Base-by-base conservation (phyloP, 2,113 vertebrate species). In the Capra hircus region DNA sequence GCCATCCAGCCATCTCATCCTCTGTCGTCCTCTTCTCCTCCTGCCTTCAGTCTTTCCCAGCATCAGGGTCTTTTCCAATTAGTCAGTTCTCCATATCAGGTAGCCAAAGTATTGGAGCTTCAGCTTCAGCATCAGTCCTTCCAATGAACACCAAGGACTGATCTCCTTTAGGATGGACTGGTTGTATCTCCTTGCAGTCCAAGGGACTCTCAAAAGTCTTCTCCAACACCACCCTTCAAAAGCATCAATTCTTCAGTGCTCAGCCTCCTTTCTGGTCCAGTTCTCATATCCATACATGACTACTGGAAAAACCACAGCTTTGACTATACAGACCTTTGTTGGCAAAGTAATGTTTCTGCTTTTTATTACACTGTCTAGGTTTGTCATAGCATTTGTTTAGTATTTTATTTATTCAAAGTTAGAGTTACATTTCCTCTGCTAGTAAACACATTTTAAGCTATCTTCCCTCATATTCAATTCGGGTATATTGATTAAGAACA, bases 391-490 rank as follows among this genome's bases (percentile, higher is more conserved):
- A 83, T 74, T 95, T 67, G 33, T 17, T 89, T 83, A 53, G 53
- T 50, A 53, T 71, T 92, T 94, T 93, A 87, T 95, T 88, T 91
- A 62, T 90, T 90, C 40, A 59, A 33, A 93, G 81, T 83, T 94
- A 94, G 90, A 80, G 14, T 62, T 83, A 30, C n/a, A 12, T 59
- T 87, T 90, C 33, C 33, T 92, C 36, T 52, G 27, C 59, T 52
- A 8, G 67, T 88, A 40, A 95, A 36, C 60, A 81, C 8, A 8
- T 21, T 94, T 92, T 36, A 91, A n/a, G 50, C 48, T 59, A 0
- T 55, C 17, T 60, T 88, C 50, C 30, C 21, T 88, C 9, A 2
- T 71, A n/a, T 48, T 59, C 17, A 67, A 2, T 88, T 83, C n/a
- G 45, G 28, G 28, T 77, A 62, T 13, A 12, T 17, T 27, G 40